Conservation (phyloP, 2,888 invertebrate species). For the Macrophya alboannulata region DNA sequence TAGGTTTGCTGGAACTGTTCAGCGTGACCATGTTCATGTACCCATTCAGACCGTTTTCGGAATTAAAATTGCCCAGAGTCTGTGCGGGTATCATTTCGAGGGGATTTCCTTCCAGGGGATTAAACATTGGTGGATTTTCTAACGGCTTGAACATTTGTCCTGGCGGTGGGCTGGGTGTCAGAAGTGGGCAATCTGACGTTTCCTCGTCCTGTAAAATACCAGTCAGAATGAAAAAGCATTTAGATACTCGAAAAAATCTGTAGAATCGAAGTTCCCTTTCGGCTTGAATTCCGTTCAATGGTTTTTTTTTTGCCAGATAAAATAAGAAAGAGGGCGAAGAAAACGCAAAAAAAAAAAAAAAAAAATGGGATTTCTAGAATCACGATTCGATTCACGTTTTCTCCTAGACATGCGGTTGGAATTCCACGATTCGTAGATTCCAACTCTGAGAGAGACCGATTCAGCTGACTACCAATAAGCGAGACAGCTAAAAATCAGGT, state of each 20-base stretch:
- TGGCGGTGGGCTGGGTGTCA: slow-evolving; percentile 85
- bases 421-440: neutral
- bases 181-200: slow-evolving; percentile 85
- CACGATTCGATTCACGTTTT: slow-evolving; percentile 14
- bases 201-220: slow-evolving; percentile 80
- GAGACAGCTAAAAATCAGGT: slow-evolving; percentile 28
- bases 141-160: slow-evolving; percentile 74
- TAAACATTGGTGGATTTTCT: slow-evolving; percentile 69
- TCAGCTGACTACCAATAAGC: neutral
- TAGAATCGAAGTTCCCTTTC: neutral
- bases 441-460: neutral
- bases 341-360: neutral
- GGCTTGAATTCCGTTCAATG: neutral
- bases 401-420: neutral
- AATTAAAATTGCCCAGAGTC: slow-evolving; percentile 73
- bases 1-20: slow-evolving; percentile 75
- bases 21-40: slow-evolving; percentile 73
- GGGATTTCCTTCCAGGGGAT: slow-evolving; percentile 70
- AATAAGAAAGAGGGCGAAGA: neutral
- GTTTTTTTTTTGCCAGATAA: neutral
- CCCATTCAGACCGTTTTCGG: slow-evolving; percentile 75
- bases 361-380: neutral
- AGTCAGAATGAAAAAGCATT: neutral
- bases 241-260: neutral
- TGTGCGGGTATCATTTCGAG: slow-evolving; percentile 70